Percentiles rank a stretch among this genome's conserved stretches.
Conservation (phyloP, 2,888 invertebrate genomes). For the Leistus spinibarbis region DNA sequence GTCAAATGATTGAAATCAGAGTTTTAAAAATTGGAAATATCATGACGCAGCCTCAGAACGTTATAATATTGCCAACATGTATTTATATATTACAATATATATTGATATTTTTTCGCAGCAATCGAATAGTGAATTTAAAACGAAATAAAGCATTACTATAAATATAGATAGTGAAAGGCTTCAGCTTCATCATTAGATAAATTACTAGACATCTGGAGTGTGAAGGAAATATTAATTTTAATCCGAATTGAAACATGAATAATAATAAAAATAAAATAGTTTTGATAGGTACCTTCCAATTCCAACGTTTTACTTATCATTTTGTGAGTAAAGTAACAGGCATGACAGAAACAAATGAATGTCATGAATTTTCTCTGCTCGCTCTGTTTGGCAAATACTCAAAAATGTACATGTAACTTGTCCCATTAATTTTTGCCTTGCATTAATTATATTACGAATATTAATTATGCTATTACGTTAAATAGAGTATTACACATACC, state of each 20-base stretch:
- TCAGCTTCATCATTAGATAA: neutral
- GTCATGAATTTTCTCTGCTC: conserved; percentile 19
- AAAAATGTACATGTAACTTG: conserved; percentile 13
- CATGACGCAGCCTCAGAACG: no score
- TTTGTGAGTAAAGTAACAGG: neutral
- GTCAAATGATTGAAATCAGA: no score
- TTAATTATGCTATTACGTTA: neutral
- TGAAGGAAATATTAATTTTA: neutral
- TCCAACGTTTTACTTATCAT: conserved; percentile 20
- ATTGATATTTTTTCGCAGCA: no score
- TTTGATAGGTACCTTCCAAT: no score
- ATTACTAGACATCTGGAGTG: neutral
- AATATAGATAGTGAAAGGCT: no score
- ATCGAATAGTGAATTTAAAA: no score
- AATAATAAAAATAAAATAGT: neutral
- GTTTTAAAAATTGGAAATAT: no score
- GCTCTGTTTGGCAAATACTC: conserved; percentile 22
- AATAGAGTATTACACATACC: neutral
- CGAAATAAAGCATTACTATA: no score
- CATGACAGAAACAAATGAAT: conserved; percentile 28
- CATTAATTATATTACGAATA: neutral
- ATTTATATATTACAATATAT: no score
- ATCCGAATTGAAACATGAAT: neutral
- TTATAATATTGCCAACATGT: no score
- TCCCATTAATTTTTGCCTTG: conserved; percentile 11